These are phyloP conservation scores for Gastrophysa polygoni DNA, from an alignment of 2,888 invertebrate species.

Conservation along the genomic window DNA sequence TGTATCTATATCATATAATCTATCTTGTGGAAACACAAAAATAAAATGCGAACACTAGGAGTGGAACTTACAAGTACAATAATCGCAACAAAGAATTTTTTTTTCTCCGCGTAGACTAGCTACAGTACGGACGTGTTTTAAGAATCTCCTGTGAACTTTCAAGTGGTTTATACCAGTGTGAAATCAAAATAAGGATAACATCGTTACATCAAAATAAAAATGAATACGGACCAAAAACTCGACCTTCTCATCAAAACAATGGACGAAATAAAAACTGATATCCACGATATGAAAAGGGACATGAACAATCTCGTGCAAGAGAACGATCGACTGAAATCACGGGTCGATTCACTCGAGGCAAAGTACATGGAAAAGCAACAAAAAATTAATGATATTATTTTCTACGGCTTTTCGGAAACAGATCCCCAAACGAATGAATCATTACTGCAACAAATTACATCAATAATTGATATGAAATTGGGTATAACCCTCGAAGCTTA, in stretches of 20 bases:
- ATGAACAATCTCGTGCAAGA: slow-evolving; percentile 3
- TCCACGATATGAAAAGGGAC: neutral
- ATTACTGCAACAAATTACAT: too few species aligned
- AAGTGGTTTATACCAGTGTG: neutral
- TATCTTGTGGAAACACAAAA: too few species aligned
- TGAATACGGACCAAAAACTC: slow-evolving; percentile 6
- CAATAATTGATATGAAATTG: too few species aligned
- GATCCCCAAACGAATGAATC: too few species aligned
- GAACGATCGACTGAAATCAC: slow-evolving; percentile 2
- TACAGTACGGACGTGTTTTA: slow-evolving; percentile 5
- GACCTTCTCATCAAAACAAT: neutral
- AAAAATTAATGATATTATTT: too few species aligned
- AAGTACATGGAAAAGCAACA: slow-evolving; percentile 7
- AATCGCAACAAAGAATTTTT: too few species aligned
- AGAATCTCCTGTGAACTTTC: neutral
- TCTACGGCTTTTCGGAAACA: too few species aligned
- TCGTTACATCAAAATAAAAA: neutral
- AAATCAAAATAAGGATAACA: neutral
- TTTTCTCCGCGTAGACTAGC: too few species aligned
- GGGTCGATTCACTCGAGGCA: slow-evolving; percentile 4
- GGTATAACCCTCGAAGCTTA: too few species aligned
- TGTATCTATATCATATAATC: too few species aligned
- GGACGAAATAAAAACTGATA: slow-evolving; percentile 7
- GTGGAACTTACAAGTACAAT: too few species aligned
- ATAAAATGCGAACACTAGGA: too few species aligned